Percentiles rank a stretch among this genome's conserved stretches.
Conservation (phyloP, 2,113 vertebrate genomes). For the Brachyhypopomus gauderio region DNA sequence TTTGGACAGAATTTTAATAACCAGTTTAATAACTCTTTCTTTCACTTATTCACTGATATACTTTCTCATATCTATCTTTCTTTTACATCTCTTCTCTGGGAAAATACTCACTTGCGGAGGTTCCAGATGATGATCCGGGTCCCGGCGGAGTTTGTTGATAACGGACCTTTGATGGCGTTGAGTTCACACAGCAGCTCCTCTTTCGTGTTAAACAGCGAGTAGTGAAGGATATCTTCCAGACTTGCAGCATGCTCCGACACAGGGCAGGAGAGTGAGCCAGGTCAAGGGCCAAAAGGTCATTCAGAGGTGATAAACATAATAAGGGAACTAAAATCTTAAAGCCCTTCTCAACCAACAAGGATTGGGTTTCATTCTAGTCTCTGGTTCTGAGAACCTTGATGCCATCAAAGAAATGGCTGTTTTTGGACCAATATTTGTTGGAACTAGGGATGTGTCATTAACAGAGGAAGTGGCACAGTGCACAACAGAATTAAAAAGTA, state of each 20-base stretch:
- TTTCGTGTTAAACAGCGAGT: constrained; percentile 83
- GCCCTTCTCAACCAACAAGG: no score
- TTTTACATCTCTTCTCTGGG: not conserved
- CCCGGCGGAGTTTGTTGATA: constrained; percentile 73
- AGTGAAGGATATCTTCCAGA: constrained; percentile 82
- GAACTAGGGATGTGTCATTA: no score
- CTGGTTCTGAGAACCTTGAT: no score
- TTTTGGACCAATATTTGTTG: no score
- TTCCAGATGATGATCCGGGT: constrained; percentile 97
- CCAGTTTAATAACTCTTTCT: not conserved
- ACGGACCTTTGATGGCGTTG: constrained; percentile 69
- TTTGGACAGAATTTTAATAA: not conserved
- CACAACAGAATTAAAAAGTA: no score
- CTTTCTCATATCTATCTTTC: not conserved
- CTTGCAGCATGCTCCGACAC: constrained; percentile 73
- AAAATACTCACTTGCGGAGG: constrained; percentile 80
- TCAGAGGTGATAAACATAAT: not conserved
- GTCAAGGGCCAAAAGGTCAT: constrained; percentile 74
- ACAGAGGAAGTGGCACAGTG: no score
- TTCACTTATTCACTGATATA: not conserved
- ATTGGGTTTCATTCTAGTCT: no score
- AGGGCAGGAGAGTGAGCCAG: constrained; percentile 68
- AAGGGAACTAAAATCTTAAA: not conserved
- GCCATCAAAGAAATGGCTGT: no score
- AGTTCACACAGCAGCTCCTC: constrained; percentile 82